Evolutionary conservation across 2,888 invertebrate species (phyloP).

Genomic region (Sabatieria punctata): DNA sequence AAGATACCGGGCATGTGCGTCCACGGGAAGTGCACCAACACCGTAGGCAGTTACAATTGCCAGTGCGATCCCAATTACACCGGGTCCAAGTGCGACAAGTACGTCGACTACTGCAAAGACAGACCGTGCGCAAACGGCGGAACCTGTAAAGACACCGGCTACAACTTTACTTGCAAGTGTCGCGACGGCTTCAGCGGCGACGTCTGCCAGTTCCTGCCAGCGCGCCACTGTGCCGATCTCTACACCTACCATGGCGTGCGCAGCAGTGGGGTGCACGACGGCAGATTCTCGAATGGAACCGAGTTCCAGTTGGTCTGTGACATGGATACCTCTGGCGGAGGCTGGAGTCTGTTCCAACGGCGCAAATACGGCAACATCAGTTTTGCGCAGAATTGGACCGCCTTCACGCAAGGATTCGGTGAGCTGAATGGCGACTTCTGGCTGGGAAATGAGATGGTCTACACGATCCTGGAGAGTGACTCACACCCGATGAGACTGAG

Average conservation of each 20-base stretch:
- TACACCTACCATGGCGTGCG: constrained; percentile 15
- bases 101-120: constrained; percentile 9
- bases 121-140: not conserved
- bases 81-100: constrained; percentile 16
- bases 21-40: constrained; percentile 54
- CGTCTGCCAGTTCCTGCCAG: constrained; percentile 9
- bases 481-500: not conserved
- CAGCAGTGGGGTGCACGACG: constrained; percentile 13
- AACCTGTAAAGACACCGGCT: not conserved
- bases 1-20: constrained; percentile 30
- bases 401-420: not conserved
- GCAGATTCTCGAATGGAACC: not conserved
- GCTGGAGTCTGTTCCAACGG: not conserved
- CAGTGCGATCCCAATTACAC: constrained; percentile 15
- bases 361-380: not conserved
- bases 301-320: not conserved
- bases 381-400: not conserved
- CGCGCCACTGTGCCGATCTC: constrained; percentile 20
- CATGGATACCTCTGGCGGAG: not conserved
- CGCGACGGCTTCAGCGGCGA: not conserved
- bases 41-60: constrained; percentile 51
- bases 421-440: not conserved
- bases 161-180: not conserved
- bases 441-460: not conserved
- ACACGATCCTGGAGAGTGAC: too few species aligned